Conservation (phyloP, 2,113 vertebrate genomes). For the Turdus rufiventris region DNA sequence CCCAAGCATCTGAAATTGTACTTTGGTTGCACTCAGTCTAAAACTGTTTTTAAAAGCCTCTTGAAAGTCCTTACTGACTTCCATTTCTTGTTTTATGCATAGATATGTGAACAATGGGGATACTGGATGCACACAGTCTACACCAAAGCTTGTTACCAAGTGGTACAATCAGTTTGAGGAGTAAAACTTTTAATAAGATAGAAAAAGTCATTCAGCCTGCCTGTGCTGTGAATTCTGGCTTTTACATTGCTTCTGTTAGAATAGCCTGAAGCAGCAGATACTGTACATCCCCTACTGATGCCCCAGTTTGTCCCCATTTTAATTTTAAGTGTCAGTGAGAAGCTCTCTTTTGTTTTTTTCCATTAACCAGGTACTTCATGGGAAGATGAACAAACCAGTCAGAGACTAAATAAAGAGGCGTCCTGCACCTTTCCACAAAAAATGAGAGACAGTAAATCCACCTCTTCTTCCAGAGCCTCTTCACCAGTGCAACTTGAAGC, state of each 20-base stretch:
- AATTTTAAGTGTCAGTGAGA: background rate
- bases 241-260: background rate
- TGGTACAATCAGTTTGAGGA: accelerated
- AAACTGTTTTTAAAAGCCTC: background rate
- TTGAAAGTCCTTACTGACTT: background rate
- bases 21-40: background rate
- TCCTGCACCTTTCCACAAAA: background rate
- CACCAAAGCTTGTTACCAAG: background rate
- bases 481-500: background rate
- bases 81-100: background rate
- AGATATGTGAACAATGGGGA: background rate
- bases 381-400: background rate
- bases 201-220: background rate
- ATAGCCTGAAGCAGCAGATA: background rate
- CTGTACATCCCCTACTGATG: background rate
- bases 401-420: background rate
- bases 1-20: background rate
- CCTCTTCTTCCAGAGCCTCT: background rate
- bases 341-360: background rate
- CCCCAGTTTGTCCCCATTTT: background rate
- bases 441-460: background rate
- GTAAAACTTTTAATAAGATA: background rate
- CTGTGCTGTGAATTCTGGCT: background rate
- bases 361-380: background rate
- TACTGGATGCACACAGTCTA: background rate